Percentiles rank a stretch among this genome's conserved stretches.
Evolutionary conservation across 2,113 vertebrate species (phyloP).

Genomic region (Sturnus vulgaris): DNA sequence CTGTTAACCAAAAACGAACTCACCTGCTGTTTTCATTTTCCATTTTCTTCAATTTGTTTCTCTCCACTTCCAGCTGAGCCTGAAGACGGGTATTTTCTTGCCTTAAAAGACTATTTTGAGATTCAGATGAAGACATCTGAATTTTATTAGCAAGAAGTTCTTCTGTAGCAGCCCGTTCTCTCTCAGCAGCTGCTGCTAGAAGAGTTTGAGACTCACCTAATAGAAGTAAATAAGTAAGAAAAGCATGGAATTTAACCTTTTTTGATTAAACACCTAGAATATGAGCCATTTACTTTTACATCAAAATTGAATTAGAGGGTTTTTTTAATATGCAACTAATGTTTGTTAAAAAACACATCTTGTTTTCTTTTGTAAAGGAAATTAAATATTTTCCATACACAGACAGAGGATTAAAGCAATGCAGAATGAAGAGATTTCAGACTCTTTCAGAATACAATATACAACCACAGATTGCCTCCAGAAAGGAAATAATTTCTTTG

Average conservation of each 20-base stretch:
- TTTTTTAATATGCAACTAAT: neutral
- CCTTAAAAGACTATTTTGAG: conserved; percentile 88
- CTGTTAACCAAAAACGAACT: neutral
- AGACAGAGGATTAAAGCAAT: neutral
- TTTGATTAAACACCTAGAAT: neutral
- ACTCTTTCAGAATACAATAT: neutral
- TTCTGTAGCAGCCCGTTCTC: conserved; percentile 88
- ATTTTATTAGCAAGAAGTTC: conserved; percentile 84
- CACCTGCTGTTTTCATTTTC: conserved; percentile 92
- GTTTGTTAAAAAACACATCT: neutral
- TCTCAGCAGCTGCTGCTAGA: conserved; percentile 89
- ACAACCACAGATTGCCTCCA: neutral
- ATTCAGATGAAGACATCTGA: conserved; percentile 87
- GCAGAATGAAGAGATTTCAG: neutral
- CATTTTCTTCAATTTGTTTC: conserved; percentile 81
- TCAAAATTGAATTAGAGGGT: neutral
- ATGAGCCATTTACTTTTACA: neutral
- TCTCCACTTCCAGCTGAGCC: conserved; percentile 87
- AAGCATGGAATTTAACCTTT: neutral
- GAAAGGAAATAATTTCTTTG: neutral
- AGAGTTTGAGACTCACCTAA: conserved; percentile 89
- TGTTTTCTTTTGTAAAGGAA: neutral
- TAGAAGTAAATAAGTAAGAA: neutral
- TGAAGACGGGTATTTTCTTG: conserved; percentile 88
- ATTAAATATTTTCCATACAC: neutral